phyloP scores from a whole-genome alignment of 1,140 invertebrate genomes.

The Holcopasites calliopsidis region DNA sequence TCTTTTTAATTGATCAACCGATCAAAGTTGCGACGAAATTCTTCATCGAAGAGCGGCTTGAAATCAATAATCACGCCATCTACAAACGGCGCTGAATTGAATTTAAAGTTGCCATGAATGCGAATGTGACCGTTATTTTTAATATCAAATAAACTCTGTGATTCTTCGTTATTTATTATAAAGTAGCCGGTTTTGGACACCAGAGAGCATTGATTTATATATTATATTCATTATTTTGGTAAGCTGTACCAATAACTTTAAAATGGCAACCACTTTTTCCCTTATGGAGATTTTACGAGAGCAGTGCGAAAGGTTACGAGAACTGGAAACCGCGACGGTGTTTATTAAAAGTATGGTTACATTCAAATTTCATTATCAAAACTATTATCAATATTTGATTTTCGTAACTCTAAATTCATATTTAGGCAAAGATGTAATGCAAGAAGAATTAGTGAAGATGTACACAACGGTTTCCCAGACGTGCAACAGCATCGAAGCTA shows the following conservation, averaged over 20 bases:
- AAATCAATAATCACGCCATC: not conserved
- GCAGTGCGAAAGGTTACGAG: conserved; percentile 5
- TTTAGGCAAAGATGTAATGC: conserved; percentile 55
- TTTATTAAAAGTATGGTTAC: conserved; percentile 6
- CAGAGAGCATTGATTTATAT: no score
- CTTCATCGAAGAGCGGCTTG: not conserved
- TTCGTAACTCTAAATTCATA: not conserved
- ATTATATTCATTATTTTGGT: no score
- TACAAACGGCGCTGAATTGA: not conserved
- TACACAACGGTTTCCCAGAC: conserved; percentile 20
- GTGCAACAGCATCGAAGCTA: conserved; percentile 25
- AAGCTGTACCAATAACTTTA: not conserved
- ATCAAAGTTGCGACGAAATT: not conserved
- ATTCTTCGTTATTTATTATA: not conserved
- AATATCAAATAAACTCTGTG: not conserved
- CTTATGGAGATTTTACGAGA: conserved; percentile 26
- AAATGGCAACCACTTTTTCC: not conserved
- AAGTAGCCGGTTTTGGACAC: no score
- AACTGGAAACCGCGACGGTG: not conserved
- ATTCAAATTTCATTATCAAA: not conserved
- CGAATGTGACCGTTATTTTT: not conserved
- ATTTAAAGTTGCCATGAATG: conserved; percentile 1
- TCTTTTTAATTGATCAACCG: not conserved
- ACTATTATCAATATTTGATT: not conserved
- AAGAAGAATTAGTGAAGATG: conserved; percentile 47